Evolutionary conservation across 2,797 vertebrate species (phyloP).

Genomic region (Xenopus petersii): DNA sequence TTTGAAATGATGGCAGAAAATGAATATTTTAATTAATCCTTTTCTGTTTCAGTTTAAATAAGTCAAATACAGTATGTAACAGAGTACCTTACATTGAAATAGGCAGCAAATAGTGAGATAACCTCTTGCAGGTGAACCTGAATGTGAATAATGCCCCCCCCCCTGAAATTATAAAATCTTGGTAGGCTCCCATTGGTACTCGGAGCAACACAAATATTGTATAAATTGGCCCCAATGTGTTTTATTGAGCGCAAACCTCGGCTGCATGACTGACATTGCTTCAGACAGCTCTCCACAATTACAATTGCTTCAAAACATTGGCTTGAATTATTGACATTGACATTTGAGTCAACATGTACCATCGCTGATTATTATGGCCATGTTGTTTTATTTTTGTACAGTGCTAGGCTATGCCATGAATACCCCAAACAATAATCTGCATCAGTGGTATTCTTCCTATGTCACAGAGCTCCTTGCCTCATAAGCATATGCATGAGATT

Average conservation of each 20-base stretch:
- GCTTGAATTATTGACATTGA: constrained; percentile 48
- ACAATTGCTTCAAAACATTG: constrained; percentile 46
- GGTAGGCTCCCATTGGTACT: constrained; percentile 35
- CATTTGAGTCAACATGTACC: constrained; percentile 46
- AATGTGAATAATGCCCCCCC: constrained; percentile 28
- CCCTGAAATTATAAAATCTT: constrained; percentile 35
- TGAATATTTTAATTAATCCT: too few species aligned
- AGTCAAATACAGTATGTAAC: not conserved
- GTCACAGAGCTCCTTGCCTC: constrained; percentile 34
- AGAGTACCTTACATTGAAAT: not conserved
- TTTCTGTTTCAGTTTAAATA: not conserved
- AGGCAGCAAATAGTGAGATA: not conserved
- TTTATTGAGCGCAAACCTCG: constrained; percentile 41
- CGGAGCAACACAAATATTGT: constrained; percentile 43
- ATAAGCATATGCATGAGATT: constrained; percentile 40
- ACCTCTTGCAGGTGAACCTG: constrained; percentile 12
- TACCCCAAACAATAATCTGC: constrained; percentile 24
- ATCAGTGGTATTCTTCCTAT: constrained; percentile 22
- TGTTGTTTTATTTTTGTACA: constrained; percentile 25
- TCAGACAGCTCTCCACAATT: constrained; percentile 48
- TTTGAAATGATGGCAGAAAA: too few species aligned
- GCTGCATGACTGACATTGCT: constrained; percentile 46
- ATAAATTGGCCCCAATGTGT: constrained; percentile 50
- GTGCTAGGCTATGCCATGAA: constrained; percentile 21
- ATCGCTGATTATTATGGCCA: constrained; percentile 43